Evolutionary conservation across 2,113 vertebrate genomes (phyloP).

Genomic region (Otocyon megalotis): DNA sequence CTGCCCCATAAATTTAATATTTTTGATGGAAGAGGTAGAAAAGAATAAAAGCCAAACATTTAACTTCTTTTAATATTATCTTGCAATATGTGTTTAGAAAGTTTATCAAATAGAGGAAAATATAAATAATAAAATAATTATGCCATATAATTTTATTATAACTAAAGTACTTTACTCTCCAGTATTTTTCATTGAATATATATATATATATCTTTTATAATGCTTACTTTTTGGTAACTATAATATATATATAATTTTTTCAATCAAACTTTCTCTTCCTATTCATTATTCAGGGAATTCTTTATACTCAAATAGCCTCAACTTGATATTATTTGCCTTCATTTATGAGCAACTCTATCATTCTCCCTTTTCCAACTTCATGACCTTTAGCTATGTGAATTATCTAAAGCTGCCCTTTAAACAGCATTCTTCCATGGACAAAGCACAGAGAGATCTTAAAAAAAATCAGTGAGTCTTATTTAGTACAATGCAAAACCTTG

Average conservation of each 20-base stretch:
- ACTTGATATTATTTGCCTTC: conserved; percentile 64
- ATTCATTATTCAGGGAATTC: conserved; percentile 51
- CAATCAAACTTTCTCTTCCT: conserved; percentile 20
- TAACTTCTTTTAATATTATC: background rate
- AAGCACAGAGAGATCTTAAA: conserved; percentile 44
- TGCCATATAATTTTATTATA: conserved; percentile 2
- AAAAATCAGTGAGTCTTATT: conserved; percentile 59
- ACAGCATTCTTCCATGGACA: conserved; percentile 71
- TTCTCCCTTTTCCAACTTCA: conserved; percentile 64
- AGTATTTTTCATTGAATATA: conserved; percentile 1
- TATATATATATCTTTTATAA: conserved; percentile 38
- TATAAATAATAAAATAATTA: background rate
- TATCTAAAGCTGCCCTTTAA: conserved; percentile 75
- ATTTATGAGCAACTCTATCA: conserved; percentile 55
- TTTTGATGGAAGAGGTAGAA: background rate
- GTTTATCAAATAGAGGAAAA: conserved; percentile 15
- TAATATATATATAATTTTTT: background rate
- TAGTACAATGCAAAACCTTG: conserved; percentile 70
- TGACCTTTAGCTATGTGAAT: conserved; percentile 75
- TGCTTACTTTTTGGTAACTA: conserved; percentile 51
- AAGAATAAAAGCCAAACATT: background rate
- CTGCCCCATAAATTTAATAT: background rate
- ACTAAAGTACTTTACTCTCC: background rate
- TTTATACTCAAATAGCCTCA: conserved; percentile 38
- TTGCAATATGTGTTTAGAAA: background rate